A percentile compares a stretch with the other conserved stretches of the same genome.
phyloP scores from a whole-genome alignment of 1,140 invertebrate species.

The Maniola jurtina region DNA sequence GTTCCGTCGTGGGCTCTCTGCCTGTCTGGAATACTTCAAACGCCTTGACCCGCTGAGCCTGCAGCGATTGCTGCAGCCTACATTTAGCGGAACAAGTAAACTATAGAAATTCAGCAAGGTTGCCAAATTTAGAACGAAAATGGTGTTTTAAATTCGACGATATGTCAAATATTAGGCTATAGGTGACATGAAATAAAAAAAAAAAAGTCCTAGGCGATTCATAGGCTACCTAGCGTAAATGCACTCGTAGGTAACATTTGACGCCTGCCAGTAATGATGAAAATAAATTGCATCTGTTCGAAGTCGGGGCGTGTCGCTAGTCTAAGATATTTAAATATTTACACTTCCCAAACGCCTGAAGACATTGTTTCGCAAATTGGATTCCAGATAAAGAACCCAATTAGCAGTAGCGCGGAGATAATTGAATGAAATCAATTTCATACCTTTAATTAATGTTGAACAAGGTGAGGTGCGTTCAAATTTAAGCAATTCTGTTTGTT shows the following conservation, averaged over 20 bases:
- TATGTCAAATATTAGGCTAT: too few species aligned
- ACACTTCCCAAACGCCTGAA: slow-evolving; percentile 13
- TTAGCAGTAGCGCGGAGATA: slow-evolving; percentile 16
- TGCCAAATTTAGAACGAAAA: background rate
- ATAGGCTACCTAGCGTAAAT: too few species aligned
- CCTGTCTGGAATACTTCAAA: background rate
- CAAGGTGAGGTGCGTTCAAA: background rate
- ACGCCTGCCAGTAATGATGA: too few species aligned
- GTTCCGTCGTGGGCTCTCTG: background rate
- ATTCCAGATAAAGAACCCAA: slow-evolving; percentile 18
- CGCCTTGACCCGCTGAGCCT: slow-evolving; percentile 4
- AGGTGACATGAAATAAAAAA: too few species aligned
- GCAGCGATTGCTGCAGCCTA: slow-evolving; percentile 4
- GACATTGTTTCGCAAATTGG: slow-evolving; percentile 22
- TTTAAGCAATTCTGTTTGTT: background rate
- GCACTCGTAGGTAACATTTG: too few species aligned
- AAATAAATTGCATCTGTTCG: too few species aligned
- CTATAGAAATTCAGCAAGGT: background rate
- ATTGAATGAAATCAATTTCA: slow-evolving; percentile 16
- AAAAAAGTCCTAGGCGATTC: too few species aligned
- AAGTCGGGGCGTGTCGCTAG: too few species aligned
- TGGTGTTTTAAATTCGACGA: background rate
- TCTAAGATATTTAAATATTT: background rate
- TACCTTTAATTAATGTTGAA: slow-evolving; percentile 12
- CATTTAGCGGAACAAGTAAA: slow-evolving; percentile 2